Base-by-base conservation (phyloP, 2,113 vertebrate genomes). In the Cromileptes altivelis region DNA sequence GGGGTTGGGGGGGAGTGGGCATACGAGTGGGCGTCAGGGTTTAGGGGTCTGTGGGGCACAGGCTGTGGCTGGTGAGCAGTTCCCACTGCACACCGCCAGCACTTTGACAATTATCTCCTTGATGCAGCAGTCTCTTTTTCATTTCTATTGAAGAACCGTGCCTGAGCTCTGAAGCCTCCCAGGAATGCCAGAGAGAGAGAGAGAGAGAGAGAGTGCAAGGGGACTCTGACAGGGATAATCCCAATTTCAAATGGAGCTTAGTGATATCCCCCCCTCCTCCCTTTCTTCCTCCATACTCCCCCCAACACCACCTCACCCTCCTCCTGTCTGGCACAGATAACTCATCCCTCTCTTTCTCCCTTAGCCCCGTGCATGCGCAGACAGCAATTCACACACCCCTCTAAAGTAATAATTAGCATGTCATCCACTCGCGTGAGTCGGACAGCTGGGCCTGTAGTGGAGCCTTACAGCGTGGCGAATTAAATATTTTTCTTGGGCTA, bases 251-350 rank as follows among this genome's bases (percentile, higher is more conserved):
- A 94, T 90, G 93, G 92, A 92, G 91, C 89, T 92, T 93, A 92
- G 90, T 80, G 90, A 78, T 85, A 93, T 70, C 85, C 90, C 83
- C 83, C 82, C 85, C 83, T 70, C 57, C 84, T 74, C 56, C 64
- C 52, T 74, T 84, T 91, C 74, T 91, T 82, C 76, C 78, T 77
- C 82, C 52, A 60, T 27, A 23, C 42, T 11, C 64, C 23, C 14
- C 55, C 33, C 33, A 37, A 6, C 33, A 37, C 33, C 33, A 37
- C 47, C 52, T 65, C 33, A 27, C 85, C 88, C 88, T 90, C 89
- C 90, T 94, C 84, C 91, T 93, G 94, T 94, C 93, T 94, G 91
- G 88, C 89, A 91, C 86, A 94, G 94, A 94, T 94, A 94, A 92
- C 84, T 93, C 91, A 92, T 85, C 89, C 91, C 63, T 84, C 79